Evolutionary conservation across 1,140 invertebrate genomes (phyloP), one percentile per base, ranked within the genome.

Genomic region (Goniozus legneri): DNA sequence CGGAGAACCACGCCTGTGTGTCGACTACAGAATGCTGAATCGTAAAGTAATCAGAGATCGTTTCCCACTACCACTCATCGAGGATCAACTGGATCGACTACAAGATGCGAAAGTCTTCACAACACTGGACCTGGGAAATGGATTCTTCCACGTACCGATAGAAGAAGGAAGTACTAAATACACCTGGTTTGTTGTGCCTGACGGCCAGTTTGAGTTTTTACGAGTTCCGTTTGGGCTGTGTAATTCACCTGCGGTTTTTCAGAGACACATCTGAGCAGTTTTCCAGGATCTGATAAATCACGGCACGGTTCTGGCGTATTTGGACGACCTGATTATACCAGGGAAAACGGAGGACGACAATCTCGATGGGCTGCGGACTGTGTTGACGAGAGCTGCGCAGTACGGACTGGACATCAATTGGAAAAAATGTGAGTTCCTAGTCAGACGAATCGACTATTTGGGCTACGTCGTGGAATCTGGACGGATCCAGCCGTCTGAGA

Each of bases 161-260:
- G 8, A 14, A 3, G 32, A 33, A 13, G 6, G 13, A 13, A 33
- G 32, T 13, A 4, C 4, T 4, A 33, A 33, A 33, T 14, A 14
- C 14, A 33, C 32, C 3, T 27, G 4, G 24, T 27, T 27, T 10
- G 24, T 27, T 4, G 24, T 27, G 24, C 24, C 24, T 10, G 24
- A 33, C 14, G 32, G 32, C 6, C 32, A 33, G 13, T 33, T n/a
- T 13, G 8, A 33, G n/a, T 33, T 33, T 33, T 14, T 10, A 13
- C 7, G 13, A 14, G 32, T 33, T n/a, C 32, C 32, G 6, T 33
- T 33, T 13, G 32, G 32, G 22, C 66, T 33, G 8, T 33, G 32
- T 13, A 33, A n/a, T 10, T 33, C 24, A 10, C 24, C 24, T 10
- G 4, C 24, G 4, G 24, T 27, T 6, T 27, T 27, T 27, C 24